These are phyloP conservation scores for Vireo griseus DNA, from an alignment of 2,797 vertebrate genomes.

Conservation along the genomic window DNA sequence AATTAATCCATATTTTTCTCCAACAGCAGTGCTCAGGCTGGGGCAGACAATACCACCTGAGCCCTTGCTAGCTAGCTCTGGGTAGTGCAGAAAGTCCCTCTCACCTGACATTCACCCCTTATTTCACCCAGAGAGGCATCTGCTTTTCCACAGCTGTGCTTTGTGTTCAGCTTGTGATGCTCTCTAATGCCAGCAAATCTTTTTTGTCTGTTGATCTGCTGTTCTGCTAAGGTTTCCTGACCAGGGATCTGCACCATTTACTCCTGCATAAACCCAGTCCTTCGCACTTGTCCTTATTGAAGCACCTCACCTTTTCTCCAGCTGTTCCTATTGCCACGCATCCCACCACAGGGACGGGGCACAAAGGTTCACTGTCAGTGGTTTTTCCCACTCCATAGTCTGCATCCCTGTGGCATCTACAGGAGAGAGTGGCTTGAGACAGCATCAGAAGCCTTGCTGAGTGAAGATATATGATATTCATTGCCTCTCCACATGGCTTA, in stretches of 20 bases:
- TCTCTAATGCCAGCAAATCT: neutral
- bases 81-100: neutral
- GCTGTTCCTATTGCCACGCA: neutral
- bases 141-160: neutral
- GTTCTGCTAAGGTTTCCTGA: rapidly evolving
- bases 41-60: neutral
- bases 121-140: neutral
- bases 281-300: neutral
- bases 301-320: rapidly evolving
- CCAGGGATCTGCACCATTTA: rapidly evolving
- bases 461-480: conserved; percentile 32
- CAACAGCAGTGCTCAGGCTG: neutral
- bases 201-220: neutral
- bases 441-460: neutral
- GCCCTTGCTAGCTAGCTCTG: neutral
- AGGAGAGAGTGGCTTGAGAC: neutral
- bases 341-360: neutral
- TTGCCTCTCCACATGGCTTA: conserved; percentile 52
- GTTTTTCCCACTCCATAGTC: neutral
- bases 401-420: neutral
- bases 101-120: rapidly evolving
- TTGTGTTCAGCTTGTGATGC: neutral
- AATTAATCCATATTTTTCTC: neutral
- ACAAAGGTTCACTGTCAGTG: rapidly evolving
- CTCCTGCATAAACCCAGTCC: neutral